Base-by-base conservation (phyloP, 2,888 invertebrate genomes). In the Drosophila sordidula region DNA sequence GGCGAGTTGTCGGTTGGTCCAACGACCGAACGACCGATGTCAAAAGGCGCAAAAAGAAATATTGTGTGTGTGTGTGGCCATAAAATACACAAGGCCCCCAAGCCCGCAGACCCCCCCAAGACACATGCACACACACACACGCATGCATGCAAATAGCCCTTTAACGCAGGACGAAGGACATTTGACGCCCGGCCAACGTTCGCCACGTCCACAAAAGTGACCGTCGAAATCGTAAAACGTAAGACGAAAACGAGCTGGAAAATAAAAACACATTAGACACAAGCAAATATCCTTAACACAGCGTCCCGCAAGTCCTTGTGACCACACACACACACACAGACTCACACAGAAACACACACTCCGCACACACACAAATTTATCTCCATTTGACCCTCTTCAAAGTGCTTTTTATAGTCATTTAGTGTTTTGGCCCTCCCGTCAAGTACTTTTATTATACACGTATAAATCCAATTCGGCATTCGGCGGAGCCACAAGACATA, bases 331-430 rank as follows among this genome's bases (percentile, higher is more conserved):
- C 67, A 47, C 64, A 25, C 64, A 62, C 64, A 62, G 14, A 61
- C 65, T 22, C 67, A 47, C 64, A 25, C 64, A 41, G 47, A 54
- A 51, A 65, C 56, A 55, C 67, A 47, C 64, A 22, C 64, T 9
- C 9, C 29, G 9, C 54, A 55, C 56, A 55, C 71, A 87, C 77
- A 83, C 89, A 90, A 91, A 92, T 92, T 92, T 92, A 92, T 92
- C 92, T 92, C 91, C 91, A 92, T 92, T 92, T 92, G 92, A 92
- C 92, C 92, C 92, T 92, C 91, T 92, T 92, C 92, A 92, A 92
- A 91, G 90, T 91, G 89, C 91, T 91, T 90, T 91, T 90, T 90
- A 90, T 90, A 90, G 91, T 85, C 90, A 90, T 90, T 89, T 90
- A 89, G 90, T 89, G 89, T 80, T 78, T 86, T 89, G 88, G 87